Conservation (phyloP, 2,888 invertebrate genomes). For the Diaphora mendica region DNA sequence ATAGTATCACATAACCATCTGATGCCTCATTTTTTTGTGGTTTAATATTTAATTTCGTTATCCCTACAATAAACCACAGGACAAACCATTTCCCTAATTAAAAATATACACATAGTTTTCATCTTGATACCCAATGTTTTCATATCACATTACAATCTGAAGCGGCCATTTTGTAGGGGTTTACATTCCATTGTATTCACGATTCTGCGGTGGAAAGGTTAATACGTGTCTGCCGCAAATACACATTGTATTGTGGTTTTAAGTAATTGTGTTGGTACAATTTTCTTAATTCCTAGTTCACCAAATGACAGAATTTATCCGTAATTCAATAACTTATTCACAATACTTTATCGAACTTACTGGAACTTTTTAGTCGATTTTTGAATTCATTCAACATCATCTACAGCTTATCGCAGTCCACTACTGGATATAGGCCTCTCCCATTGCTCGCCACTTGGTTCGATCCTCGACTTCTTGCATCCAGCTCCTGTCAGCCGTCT, state of each 20-base stretch:
- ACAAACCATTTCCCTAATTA: neutral
- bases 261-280: slow-evolving; percentile 33
- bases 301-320: too few relatives aligned
- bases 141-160: slow-evolving; percentile 24
- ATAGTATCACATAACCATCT: neutral
- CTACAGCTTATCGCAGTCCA: too few relatives aligned
- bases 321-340: too few relatives aligned
- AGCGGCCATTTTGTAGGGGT: slow-evolving; percentile 21
- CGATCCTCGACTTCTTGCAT: too few relatives aligned
- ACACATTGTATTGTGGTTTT: slow-evolving; percentile 26
- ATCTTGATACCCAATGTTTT: slow-evolving; percentile 13
- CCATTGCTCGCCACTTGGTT: too few relatives aligned
- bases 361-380: too few relatives aligned
- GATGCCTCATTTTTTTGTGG: neutral
- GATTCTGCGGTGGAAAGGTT: slow-evolving; percentile 31
- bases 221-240: slow-evolving; percentile 28
- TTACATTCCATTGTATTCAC: slow-evolving; percentile 29
- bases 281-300: neutral
- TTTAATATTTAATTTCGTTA: neutral
- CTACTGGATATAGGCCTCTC: too few relatives aligned
- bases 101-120: neutral
- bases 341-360: too few relatives aligned
- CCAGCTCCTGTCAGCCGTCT: too few relatives aligned
- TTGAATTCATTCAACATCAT: too few relatives aligned
- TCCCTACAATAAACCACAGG: neutral